These are phyloP conservation scores for Diarsia dahlii DNA, from an alignment of 2,888 invertebrate species.

Conservation along the genomic window DNA sequence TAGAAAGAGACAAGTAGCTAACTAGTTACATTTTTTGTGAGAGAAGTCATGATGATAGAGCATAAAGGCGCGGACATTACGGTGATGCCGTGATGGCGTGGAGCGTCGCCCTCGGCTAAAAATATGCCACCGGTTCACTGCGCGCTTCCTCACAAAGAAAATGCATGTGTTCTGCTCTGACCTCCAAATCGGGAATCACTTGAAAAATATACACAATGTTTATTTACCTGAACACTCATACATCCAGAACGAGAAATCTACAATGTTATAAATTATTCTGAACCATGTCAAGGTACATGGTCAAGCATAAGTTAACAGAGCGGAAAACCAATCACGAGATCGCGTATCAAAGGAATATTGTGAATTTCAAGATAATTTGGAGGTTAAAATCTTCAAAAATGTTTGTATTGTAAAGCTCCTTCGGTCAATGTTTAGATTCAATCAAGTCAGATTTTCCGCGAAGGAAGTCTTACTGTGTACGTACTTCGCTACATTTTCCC, in stretches of 20 bases:
- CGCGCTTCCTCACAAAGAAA: constrained; percentile 88
- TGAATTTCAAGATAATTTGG: constrained; percentile 18
- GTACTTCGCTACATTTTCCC: constrained; percentile 18
- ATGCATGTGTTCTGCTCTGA: constrained; percentile 81
- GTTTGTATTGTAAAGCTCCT: background rate
- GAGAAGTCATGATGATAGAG: constrained; percentile 74
- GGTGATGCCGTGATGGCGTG: constrained; percentile 70
- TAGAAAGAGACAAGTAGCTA: constrained; percentile 14
- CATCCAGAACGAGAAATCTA: constrained; percentile 52
- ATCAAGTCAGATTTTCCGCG: constrained; percentile 10
- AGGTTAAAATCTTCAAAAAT: constrained; percentile 24
- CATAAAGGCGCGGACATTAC: constrained; percentile 65
- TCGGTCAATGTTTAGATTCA: constrained; percentile 21
- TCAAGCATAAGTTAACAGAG: constrained; percentile 67
- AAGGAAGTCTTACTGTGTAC: constrained; percentile 21
- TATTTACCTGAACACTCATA: constrained; percentile 68
- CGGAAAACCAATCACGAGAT: constrained; percentile 59
- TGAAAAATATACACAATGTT: constrained; percentile 64
- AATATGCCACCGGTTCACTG: constrained; percentile 85
- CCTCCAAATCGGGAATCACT: constrained; percentile 83
- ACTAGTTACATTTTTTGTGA: constrained; percentile 45
- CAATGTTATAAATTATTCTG: constrained; percentile 33
- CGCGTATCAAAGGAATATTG: constrained; percentile 37
- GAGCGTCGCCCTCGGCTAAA: constrained; percentile 89
- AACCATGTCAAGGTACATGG: constrained; percentile 70